These are phyloP conservation scores for Listrodromus nycthemerus DNA, from an alignment of 2,888 invertebrate species.

Conservation along the genomic window DNA sequence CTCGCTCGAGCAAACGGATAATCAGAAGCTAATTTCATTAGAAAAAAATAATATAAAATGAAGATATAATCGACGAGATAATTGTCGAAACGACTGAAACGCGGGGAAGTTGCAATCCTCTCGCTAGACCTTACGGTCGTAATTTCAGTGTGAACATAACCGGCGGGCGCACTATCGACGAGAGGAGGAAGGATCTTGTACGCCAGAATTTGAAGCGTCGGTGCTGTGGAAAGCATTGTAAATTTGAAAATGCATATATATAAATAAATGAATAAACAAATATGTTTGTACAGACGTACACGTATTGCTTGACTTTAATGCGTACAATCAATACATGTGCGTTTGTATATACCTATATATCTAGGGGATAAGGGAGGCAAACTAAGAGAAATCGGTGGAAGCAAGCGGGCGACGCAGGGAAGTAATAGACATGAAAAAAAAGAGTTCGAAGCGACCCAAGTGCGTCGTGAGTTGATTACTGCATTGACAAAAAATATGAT, in stretches of 20 bases:
- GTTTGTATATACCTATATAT: slow-evolving; percentile 51
- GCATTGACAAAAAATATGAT: slow-evolving; percentile 51
- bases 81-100: slow-evolving; percentile 10
- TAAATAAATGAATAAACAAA: slow-evolving; percentile 40
- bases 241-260: slow-evolving; percentile 48
- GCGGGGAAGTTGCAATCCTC: background rate
- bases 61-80: slow-evolving; percentile 2
- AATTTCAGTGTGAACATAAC: slow-evolving; percentile 21
- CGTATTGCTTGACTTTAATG: slow-evolving; percentile 18
- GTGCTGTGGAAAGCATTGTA: slow-evolving; percentile 42
- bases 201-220: slow-evolving; percentile 34
- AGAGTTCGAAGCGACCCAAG: slow-evolving; percentile 25
- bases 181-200: slow-evolving; percentile 29
- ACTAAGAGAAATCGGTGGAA: slow-evolving; percentile 29
- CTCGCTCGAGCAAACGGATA: slow-evolving; percentile 14
- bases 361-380: slow-evolving; percentile 39
- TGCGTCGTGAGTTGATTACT: slow-evolving; percentile 38
- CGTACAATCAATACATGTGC: slow-evolving; percentile 30
- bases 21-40: slow-evolving; percentile 8
- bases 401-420: slow-evolving; percentile 43
- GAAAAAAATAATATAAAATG: background rate
- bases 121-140: slow-evolving; percentile 24
- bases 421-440: slow-evolving; percentile 26
- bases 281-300: slow-evolving; percentile 47
- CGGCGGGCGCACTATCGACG: slow-evolving; percentile 40